Conservation (phyloP, 2,888 invertebrate species). For the Catocala fraxini region DNA sequence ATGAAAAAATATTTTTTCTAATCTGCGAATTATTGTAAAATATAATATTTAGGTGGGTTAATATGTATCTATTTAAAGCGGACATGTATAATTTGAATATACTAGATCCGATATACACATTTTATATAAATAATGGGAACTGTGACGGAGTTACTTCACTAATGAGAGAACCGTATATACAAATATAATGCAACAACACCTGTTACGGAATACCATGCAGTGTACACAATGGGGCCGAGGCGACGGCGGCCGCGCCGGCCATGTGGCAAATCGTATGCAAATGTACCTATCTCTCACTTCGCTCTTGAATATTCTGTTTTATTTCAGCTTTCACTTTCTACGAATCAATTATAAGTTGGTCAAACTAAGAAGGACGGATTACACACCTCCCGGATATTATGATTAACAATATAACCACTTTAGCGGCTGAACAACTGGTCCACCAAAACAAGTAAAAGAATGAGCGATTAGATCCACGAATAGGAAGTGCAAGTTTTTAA, state of each 20-base stretch:
- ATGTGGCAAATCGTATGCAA: constrained; percentile 26
- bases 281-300: constrained; percentile 21
- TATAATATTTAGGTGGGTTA: constrained; percentile 75
- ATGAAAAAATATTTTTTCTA: constrained; percentile 84
- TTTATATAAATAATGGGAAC: constrained; percentile 58
- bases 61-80: constrained; percentile 69
- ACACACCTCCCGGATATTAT: constrained; percentile 14
- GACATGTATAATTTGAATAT: constrained; percentile 68
- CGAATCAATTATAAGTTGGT: constrained; percentile 27
- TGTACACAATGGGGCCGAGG: constrained; percentile 34
- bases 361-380: constrained; percentile 29
- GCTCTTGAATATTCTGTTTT: constrained; percentile 28
- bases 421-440: constrained; percentile 6
- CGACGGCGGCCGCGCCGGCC: constrained; percentile 8
- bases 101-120: constrained; percentile 66
- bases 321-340: constrained; percentile 30
- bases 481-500: not conserved
- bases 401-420: constrained; percentile 5
- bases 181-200: constrained; percentile 40
- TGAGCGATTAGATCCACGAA: not conserved
- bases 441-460: constrained; percentile 6
- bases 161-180: constrained; percentile 56
- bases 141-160: constrained; percentile 64
- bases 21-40: constrained; percentile 80
- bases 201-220: constrained; percentile 31